Evolutionary conservation across 1,140 invertebrate species (phyloP).

Genomic region (Teleogryllus occipitalis): DNA sequence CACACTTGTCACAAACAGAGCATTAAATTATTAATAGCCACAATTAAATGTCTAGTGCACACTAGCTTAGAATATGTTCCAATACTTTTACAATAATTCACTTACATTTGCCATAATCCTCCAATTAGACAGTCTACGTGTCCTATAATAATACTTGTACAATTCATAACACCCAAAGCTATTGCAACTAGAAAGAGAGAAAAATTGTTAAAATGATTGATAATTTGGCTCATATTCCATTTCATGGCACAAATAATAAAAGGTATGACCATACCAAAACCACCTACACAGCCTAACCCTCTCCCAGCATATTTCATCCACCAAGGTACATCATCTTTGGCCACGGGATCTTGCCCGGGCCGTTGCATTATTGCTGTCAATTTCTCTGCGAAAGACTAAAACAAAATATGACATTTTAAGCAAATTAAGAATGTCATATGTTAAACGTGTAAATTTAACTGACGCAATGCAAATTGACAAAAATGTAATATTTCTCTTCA

Average conservation of each 20-base stretch:
- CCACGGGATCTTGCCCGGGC: conserved; percentile 60
- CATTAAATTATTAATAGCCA: not conserved
- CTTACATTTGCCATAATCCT: conserved; percentile 80
- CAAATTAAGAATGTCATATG: not conserved
- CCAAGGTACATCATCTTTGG: conserved; percentile 76
- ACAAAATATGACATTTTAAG: not conserved
- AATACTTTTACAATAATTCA: not conserved
- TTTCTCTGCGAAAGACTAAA: conserved; percentile 68
- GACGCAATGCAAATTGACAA: no score
- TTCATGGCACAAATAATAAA: no score
- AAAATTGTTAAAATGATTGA: no score
- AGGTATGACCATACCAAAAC: conserved; percentile 52
- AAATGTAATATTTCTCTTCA: no score
- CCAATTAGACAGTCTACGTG: conserved; percentile 59
- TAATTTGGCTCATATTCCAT: not conserved
- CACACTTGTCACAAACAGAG: conserved; percentile 4
- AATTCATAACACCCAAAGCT: conserved; percentile 73
- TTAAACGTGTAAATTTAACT: no score
- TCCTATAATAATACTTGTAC: conserved; percentile 57
- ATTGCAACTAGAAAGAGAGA: conserved; percentile 69
- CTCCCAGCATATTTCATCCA: conserved; percentile 81
- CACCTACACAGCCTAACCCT: conserved; percentile 72
- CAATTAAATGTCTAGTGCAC: not conserved
- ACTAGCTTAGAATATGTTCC: not conserved
- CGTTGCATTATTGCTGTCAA: conserved; percentile 63